These are phyloP conservation scores for Cyrtodaria siliqua DNA, from an alignment of 2,888 invertebrate species.

Conservation along the genomic window DNA sequence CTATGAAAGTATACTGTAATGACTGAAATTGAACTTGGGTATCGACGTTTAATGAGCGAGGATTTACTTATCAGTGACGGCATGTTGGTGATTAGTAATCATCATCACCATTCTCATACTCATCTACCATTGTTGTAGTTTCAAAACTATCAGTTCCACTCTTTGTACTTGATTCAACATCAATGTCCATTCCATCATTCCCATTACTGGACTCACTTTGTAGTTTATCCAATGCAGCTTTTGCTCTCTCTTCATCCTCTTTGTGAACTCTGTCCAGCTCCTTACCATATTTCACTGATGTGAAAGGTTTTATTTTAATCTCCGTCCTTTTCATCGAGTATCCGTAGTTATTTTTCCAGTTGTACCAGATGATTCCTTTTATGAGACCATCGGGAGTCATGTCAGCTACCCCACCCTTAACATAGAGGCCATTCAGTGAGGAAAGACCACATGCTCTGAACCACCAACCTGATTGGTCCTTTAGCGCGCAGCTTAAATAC, in stretches of 20 bases:
- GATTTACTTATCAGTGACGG: no score
- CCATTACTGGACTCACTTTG: no score
- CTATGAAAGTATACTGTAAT: no score
- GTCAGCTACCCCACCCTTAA: constrained; percentile 54
- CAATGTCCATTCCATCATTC: not conserved
- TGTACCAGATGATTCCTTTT: constrained; percentile 78
- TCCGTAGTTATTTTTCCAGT: constrained; percentile 74
- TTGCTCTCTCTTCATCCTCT: not conserved
- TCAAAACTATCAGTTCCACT: not conserved
- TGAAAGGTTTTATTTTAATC: constrained; percentile 77
- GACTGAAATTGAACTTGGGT: no score
- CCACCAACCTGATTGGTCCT: constrained; percentile 82
- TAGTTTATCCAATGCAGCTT: no score
- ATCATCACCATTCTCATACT: no score
- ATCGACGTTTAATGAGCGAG: no score
- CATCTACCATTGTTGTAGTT: not conserved
- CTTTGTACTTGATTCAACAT: no score
- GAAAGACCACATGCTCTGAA: constrained; percentile 78
- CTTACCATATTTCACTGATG: constrained; percentile 60
- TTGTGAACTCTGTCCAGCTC: constrained; percentile 27
- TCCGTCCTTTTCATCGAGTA: constrained; percentile 75
- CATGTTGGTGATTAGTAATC: no score
- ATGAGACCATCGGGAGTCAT: constrained; percentile 73
- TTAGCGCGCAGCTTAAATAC: constrained; percentile 76
- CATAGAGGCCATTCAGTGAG: constrained; percentile 78